Conservation (phyloP, 2,888 invertebrate genomes). For the Phortica okadai region DNA sequence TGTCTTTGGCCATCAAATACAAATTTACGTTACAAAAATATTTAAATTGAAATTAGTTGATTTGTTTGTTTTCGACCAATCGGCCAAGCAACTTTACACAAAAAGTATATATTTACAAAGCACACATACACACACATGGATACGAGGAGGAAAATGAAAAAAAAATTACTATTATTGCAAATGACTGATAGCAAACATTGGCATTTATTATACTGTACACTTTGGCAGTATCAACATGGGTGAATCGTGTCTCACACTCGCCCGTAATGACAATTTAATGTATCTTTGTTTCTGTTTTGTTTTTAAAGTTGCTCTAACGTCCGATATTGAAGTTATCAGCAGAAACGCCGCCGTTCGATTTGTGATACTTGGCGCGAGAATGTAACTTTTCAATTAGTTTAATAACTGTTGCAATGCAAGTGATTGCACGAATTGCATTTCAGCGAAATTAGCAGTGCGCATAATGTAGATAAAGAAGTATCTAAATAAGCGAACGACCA, state of each 20-base stretch:
- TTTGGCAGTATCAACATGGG: not conserved
- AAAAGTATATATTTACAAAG: not conserved
- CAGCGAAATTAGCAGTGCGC: conserved; percentile 6
- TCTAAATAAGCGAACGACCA: not conserved
- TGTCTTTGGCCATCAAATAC: too few relatives aligned
- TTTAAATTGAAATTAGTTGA: conserved; percentile 12
- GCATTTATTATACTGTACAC: not conserved
- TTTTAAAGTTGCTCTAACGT: not conserved
- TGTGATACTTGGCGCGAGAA: not conserved
- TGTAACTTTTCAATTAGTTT: conserved; percentile 31
- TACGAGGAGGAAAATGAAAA: not conserved
- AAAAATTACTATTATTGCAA: not conserved
- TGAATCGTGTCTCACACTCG: conserved; percentile 36
- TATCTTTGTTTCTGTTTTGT: conserved; percentile 34
- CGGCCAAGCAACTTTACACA: not conserved
- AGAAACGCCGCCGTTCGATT: not conserved
- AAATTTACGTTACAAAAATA: conserved; percentile 15
- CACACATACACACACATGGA: not conserved
- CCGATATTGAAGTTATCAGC: not conserved
- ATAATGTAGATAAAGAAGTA: not conserved
- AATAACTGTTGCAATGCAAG: conserved; percentile 9
- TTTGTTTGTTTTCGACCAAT: conserved; percentile 1
- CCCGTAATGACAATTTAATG: conserved; percentile 69
- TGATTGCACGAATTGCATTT: conserved; percentile 11
- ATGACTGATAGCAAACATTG: not conserved